Percentiles rank a stretch among this genome's conserved stretches.
Evolutionary conservation across 2,797 vertebrate genomes (phyloP).

Genomic region (Melanogrammus aeglefinus): DNA sequence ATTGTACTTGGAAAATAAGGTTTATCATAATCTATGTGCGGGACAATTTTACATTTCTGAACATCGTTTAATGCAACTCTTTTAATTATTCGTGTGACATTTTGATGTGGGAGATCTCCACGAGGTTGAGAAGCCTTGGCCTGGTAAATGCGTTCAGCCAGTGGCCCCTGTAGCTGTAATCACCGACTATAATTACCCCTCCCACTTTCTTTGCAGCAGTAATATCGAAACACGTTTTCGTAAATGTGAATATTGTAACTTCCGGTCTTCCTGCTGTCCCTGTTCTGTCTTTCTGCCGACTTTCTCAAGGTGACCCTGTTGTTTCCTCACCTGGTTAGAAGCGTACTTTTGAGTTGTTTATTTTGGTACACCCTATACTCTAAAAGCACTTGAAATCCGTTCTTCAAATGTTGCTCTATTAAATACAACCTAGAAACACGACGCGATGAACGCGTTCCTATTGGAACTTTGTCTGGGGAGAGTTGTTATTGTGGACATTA

Average conservation of each 20-base stretch:
- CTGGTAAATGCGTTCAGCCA: neutral
- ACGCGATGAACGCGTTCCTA: neutral
- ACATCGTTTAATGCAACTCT: no score
- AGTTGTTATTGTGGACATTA: neutral
- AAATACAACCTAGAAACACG: neutral
- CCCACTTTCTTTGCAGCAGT: no score
- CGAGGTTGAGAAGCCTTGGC: neutral
- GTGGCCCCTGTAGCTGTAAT: no score
- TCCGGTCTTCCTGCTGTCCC: neutral
- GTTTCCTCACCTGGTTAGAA: neutral
- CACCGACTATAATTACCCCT: no score
- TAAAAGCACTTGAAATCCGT: no score
- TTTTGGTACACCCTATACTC: neutral
- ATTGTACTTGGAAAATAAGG: neutral
- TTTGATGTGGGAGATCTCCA: neutral
- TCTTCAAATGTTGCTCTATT: neutral
- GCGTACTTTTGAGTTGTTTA: neutral
- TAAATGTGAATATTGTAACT: no score
- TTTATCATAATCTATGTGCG: neutral
- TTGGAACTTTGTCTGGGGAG: neutral
- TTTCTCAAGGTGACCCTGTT: constrained; percentile 39
- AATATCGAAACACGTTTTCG: no score
- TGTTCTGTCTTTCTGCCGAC: constrained; percentile 31
- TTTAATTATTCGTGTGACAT: neutral
- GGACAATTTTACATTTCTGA: neutral